phyloP scores from a whole-genome alignment of 2,797 vertebrate genomes.

The Paedocypris micromegethes region DNA sequence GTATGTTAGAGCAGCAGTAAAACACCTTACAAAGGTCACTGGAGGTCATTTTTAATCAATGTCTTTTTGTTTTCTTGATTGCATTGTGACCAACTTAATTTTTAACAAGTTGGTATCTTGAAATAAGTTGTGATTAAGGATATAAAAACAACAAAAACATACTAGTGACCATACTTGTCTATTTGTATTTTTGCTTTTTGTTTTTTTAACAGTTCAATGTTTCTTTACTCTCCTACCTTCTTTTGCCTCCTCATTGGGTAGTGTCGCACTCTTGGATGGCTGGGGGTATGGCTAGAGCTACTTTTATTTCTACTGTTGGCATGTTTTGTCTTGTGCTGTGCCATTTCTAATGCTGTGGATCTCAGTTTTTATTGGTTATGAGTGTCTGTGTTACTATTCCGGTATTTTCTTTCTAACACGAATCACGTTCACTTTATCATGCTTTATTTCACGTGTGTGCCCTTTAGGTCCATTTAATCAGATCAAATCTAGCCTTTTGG shows the following conservation, averaged over 20 bases:
- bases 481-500: constrained; percentile 94
- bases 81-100: too few species aligned
- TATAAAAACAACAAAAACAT: background rate
- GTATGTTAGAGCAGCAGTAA: too few species aligned
- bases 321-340: constrained; percentile 35
- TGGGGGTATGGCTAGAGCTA: constrained; percentile 91
- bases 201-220: constrained; percentile 36
- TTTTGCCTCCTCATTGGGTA: constrained; percentile 60
- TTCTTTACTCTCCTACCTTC: constrained; percentile 46
- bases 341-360: background rate
- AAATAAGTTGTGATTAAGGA: background rate
- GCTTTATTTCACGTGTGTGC: constrained; percentile 1
- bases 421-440: background rate
- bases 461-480: constrained; percentile 89
- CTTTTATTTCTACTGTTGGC: constrained; percentile 56
- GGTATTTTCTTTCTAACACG: background rate
- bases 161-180: constrained; percentile 39
- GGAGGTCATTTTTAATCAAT: too few species aligned
- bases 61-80: too few species aligned
- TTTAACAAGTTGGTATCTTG: too few species aligned
- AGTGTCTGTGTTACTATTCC: background rate
- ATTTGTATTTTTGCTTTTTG: constrained; percentile 35
- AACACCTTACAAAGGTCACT: too few species aligned
- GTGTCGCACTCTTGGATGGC: constrained; percentile 78
- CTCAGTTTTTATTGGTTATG: background rate